A percentile compares a stretch with the other conserved stretches of the same genome.
These are phyloP conservation scores for Botia kubotai DNA, from an alignment of 2,797 vertebrate species.

Conservation along the genomic window DNA sequence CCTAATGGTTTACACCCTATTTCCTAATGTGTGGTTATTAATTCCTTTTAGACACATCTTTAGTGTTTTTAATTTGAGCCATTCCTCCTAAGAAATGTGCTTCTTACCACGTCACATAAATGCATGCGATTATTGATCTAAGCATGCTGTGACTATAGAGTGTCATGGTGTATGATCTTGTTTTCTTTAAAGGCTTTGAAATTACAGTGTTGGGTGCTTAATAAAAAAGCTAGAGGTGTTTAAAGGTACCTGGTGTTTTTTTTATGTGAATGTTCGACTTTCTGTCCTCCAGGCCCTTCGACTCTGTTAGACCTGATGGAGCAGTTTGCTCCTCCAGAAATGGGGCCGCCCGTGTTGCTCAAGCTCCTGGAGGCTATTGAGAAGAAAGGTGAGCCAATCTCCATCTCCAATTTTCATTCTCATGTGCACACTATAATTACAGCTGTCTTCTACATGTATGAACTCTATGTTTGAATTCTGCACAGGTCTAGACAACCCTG, in stretches of 20 bases:
- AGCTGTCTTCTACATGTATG: neutral
- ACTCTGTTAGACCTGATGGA: slow-evolving; percentile 88
- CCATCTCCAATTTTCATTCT: neutral
- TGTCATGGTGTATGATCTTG: slow-evolving; percentile 12
- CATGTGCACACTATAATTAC: neutral
- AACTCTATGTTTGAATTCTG: neutral
- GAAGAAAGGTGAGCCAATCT: slow-evolving; percentile 85
- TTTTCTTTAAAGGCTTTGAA: slow-evolving; percentile 25
- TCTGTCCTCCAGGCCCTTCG: slow-evolving; percentile 72
- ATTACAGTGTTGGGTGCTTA: slow-evolving; percentile 10
- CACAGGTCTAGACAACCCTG: slow-evolving; percentile 90
- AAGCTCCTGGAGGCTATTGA: slow-evolving; percentile 91
- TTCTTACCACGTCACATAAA: slow-evolving; percentile 26
- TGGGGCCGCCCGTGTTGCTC: slow-evolving; percentile 85
- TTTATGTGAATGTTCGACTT: slow-evolving; percentile 43
- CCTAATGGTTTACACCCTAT: slow-evolving; percentile 24
- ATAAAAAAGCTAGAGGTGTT: slow-evolving; percentile 15
- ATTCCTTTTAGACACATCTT: slow-evolving; percentile 49
- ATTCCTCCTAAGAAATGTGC: slow-evolving; percentile 29
- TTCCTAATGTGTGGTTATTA: neutral
- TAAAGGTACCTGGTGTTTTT: slow-evolving; percentile 4
- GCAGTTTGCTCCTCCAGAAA: slow-evolving; percentile 90
- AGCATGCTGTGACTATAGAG: neutral
- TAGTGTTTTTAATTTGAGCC: slow-evolving; percentile 41
- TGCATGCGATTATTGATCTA: neutral